These are phyloP conservation scores for Albula goreensis DNA, from an alignment of 2,113 vertebrate species.

Conservation along the genomic window DNA sequence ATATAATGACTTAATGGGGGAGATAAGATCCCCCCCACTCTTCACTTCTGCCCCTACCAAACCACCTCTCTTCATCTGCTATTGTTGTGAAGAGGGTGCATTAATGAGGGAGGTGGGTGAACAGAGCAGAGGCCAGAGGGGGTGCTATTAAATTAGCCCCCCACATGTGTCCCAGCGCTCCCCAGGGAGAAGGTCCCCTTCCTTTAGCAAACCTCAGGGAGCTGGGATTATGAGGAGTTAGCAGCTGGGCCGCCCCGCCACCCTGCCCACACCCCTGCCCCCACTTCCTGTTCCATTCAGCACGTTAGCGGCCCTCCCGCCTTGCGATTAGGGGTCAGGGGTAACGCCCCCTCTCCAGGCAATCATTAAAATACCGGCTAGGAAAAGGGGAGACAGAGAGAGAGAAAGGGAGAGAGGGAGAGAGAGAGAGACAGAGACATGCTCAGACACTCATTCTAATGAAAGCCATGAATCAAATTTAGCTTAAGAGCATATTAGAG, in stretches of 20 bases:
- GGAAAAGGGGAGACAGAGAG: no score
- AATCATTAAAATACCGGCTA: constrained; percentile 86
- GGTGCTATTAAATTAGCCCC: constrained; percentile 58
- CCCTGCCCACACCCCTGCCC: constrained; percentile 59
- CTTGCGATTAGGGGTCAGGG: constrained; percentile 98
- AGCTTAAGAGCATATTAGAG: constrained; percentile 75
- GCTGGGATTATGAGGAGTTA: constrained; percentile 84
- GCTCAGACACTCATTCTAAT: constrained; percentile 90
- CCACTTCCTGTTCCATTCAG: constrained; percentile 39
- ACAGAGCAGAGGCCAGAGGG: constrained; percentile 31
- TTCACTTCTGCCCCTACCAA: background rate
- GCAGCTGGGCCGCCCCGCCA: constrained; percentile 82
- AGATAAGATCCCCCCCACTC: background rate
- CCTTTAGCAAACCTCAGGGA: constrained; percentile 77
- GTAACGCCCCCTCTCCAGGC: constrained; percentile 97
- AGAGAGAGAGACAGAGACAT: constrained; percentile 21
- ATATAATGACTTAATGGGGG: background rate
- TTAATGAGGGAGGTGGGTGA: constrained; percentile 35
- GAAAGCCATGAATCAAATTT: constrained; percentile 96
- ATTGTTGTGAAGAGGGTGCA: constrained; percentile 26
- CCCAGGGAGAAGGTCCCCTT: constrained; percentile 64
- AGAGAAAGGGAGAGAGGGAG: no score
- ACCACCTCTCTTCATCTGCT: constrained; percentile 26
- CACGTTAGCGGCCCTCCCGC: constrained; percentile 85
- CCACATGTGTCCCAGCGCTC: constrained; percentile 55